phyloP scores from a whole-genome alignment of 2,113 vertebrate species.

The Zosterops pallidus region DNA sequence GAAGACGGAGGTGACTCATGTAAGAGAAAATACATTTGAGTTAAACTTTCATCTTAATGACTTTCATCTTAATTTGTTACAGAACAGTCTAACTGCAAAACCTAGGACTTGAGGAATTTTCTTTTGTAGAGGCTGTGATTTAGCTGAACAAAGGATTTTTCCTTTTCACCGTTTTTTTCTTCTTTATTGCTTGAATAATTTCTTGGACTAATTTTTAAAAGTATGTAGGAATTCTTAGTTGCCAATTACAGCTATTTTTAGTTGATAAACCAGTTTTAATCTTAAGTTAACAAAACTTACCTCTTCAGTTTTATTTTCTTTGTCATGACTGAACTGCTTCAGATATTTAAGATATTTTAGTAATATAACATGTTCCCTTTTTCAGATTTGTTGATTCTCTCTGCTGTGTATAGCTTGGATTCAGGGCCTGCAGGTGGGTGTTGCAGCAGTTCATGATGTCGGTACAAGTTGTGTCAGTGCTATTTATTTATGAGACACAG shows the following conservation, averaged over 20 bases:
- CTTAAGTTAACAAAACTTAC: not conserved
- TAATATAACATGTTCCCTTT: not conserved
- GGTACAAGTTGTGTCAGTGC: not conserved
- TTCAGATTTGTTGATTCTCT: not conserved
- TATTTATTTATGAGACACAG: not conserved
- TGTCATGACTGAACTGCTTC: not conserved
- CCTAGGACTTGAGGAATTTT: not conserved
- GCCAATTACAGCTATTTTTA: not conserved
- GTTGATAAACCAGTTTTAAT: not conserved
- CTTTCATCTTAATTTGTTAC: not conserved
- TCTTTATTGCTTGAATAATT: not conserved
- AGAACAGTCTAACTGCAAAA: not conserved
- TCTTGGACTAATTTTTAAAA: not conserved
- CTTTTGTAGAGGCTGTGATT: not conserved
- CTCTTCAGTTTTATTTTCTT: not conserved
- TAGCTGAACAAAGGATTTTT: not conserved
- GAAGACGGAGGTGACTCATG: not conserved
- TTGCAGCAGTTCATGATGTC: not conserved
- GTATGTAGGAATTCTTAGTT: not conserved
- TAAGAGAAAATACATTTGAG: not conserved
- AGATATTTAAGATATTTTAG: not conserved
- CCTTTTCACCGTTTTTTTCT: not conserved
- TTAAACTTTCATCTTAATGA: not conserved
- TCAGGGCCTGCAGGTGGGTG: constrained; percentile 56
- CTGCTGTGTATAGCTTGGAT: constrained; percentile 17